Conservation (phyloP, 2,888 invertebrate species). For the Entomobrya multifasciata region DNA sequence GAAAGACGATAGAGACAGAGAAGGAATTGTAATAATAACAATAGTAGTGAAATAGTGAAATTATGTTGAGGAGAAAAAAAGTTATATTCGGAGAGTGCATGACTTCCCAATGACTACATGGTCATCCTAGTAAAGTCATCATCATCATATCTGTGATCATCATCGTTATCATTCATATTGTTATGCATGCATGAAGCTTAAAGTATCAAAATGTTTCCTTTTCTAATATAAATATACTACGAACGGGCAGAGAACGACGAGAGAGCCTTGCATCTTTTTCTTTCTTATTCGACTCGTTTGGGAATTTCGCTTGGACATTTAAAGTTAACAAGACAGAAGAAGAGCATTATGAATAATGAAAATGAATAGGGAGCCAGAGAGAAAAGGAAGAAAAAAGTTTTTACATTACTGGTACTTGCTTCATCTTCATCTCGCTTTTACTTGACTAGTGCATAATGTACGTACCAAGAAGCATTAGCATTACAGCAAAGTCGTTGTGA, state of each 20-base stretch:
- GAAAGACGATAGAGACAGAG: constrained; percentile 3
- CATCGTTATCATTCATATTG: constrained; percentile 51
- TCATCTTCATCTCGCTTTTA: background rate
- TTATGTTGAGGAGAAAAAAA: constrained; percentile 1
- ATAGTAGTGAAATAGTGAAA: constrained; percentile 57
- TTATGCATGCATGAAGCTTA: constrained; percentile 52
- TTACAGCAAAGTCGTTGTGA: background rate
- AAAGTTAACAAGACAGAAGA: constrained; percentile 65
- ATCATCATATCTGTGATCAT: constrained; percentile 13
- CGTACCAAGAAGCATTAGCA: no score
- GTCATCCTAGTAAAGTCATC: constrained; percentile 31
- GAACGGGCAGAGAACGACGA: background rate
- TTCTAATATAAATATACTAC: constrained; percentile 23
- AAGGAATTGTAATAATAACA: constrained; percentile 54
- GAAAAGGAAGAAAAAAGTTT: background rate
- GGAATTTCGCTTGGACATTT: constrained; percentile 57
- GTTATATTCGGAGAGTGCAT: background rate
- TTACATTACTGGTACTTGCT: constrained; percentile 35
- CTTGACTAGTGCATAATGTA: no score
- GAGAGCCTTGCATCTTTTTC: background rate
- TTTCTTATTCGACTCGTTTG: constrained; percentile 16
- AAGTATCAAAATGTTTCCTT: constrained; percentile 34
- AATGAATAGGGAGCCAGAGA: constrained; percentile 59
- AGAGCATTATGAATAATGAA: constrained; percentile 70
- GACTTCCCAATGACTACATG: background rate